Evolutionary conservation across 2,113 vertebrate species (phyloP), one percentile per base, ranked within the genome.

Genomic region (Gallinago jamesoni): DNA sequence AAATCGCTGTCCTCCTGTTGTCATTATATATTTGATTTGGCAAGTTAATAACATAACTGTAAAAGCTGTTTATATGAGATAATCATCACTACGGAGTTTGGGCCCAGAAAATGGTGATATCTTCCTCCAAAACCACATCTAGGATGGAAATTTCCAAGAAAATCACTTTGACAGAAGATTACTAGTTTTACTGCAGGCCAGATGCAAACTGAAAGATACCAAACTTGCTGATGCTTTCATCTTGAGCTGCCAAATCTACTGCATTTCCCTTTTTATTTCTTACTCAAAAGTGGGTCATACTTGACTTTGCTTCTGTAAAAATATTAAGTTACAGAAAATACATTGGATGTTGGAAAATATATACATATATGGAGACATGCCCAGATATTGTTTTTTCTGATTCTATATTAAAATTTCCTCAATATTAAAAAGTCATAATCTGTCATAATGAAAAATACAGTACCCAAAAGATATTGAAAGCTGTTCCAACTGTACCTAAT

Each of bases 81-180:
- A 92, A 78, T 78, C 31, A 93, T 89, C 81, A 78, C 24, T 60
- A 47, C 28, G 68, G 33, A 74, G 7, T 87, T 52, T 76, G 43
- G 70, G 24, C 43, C 39, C 56, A 87, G 87, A 91, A 94, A 92
- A 78, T 39, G 35, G 47, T 79, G 47, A 6, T 87, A 75, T 62
- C 35, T 72, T 75, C 39, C 57, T 68, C 62, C 48, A 72, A 78
- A 87, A 52, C 43, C 27, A 82, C 74, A 91, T 52, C 60, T 75
- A 39, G 81, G 45, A 75, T 84, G 68, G 39, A 94, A 81, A 91
- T 89, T 94, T 95, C 84, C 69, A 91, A 18, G 47, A 55, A 91
- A 95, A 82, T 75, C 24, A 72, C 30, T 84, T 84, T 87, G 77
- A 82, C 24, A 72, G 64, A 21, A 92, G 77, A 81, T 82, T 75